Evolutionary conservation across 2,888 invertebrate genomes (phyloP).

Genomic region (Drosophila maculinotata): DNA sequence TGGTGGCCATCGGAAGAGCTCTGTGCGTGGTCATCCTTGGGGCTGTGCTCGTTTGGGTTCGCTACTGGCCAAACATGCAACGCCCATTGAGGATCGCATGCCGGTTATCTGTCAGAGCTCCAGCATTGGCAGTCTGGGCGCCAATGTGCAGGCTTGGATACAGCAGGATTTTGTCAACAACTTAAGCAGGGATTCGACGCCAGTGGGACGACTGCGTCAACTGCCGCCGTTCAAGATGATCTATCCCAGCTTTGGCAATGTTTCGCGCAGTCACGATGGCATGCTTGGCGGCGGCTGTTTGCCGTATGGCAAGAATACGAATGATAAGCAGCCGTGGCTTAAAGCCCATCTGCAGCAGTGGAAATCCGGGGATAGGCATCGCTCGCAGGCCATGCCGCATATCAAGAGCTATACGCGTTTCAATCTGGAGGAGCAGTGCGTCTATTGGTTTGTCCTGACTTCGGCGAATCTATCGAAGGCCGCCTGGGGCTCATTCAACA

Average conservation of each 20-base stretch:
- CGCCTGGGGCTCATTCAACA: slow-evolving; percentile 94
- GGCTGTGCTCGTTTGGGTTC: slow-evolving; percentile 88
- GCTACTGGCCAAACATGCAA: slow-evolving; percentile 89
- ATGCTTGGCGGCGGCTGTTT: slow-evolving; percentile 94
- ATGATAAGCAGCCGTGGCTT: slow-evolving; percentile 94
- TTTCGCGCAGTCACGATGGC: slow-evolving; percentile 93
- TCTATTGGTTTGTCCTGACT: slow-evolving; percentile 93
- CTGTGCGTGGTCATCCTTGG: slow-evolving; percentile 86
- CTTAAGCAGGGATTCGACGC: slow-evolving; percentile 86
- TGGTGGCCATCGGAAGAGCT: slow-evolving; percentile 89
- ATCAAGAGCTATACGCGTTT: slow-evolving; percentile 95
- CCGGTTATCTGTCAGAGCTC: slow-evolving; percentile 94
- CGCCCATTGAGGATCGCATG: slow-evolving; percentile 87
- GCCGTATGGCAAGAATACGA: slow-evolving; percentile 92
- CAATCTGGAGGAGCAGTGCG: slow-evolving; percentile 87
- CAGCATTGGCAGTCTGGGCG: slow-evolving; percentile 94
- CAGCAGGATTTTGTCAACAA: slow-evolving; percentile 90
- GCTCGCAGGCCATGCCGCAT: slow-evolving; percentile 97
- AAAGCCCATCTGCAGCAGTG: slow-evolving; percentile 92
- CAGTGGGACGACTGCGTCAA: slow-evolving; percentile 86
- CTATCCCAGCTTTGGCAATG: slow-evolving; percentile 93
- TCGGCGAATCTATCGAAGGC: slow-evolving; percentile 98
- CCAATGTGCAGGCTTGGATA: slow-evolving; percentile 90
- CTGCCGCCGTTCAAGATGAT: slow-evolving; percentile 88
- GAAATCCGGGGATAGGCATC: slow-evolving; percentile 89